phyloP scores from a whole-genome alignment of 1,140 invertebrate species.

The Drosophila asahinai region DNA sequence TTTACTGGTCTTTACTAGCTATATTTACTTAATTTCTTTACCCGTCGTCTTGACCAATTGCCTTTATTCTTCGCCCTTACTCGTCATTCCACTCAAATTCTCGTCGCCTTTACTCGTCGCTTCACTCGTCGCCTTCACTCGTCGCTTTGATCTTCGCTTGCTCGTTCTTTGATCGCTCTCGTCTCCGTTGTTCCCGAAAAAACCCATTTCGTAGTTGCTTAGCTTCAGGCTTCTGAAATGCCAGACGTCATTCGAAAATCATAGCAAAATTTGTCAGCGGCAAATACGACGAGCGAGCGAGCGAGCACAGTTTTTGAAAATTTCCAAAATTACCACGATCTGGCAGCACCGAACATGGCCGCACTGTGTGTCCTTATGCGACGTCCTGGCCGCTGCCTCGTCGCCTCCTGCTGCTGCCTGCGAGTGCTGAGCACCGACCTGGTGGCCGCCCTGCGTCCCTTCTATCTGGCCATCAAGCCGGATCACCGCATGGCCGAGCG shows the following conservation, averaged over 20 bases:
- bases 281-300: not conserved
- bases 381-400: slow-evolving; percentile 2
- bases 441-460: slow-evolving; percentile 93
- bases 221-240: not conserved
- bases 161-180: too few relatives aligned
- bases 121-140: too few relatives aligned
- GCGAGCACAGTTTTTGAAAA: slow-evolving; percentile 1
- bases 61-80: too few relatives aligned
- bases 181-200: not conserved
- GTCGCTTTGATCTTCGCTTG: too few relatives aligned
- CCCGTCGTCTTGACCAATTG: too few relatives aligned
- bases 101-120: too few relatives aligned
- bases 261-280: slow-evolving; percentile 14
- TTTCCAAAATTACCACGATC: slow-evolving; percentile 14
- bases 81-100: too few relatives aligned
- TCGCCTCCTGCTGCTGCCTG: not conserved
- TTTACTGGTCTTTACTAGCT: too few relatives aligned
- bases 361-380: slow-evolving; percentile 4
- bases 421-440: slow-evolving; percentile 87
- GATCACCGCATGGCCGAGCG: slow-evolving; percentile 94
- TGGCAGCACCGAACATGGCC: slow-evolving; percentile 16
- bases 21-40: too few relatives aligned
- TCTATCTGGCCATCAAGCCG: slow-evolving; percentile 97
- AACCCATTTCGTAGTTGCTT: not conserved
- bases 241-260: not conserved